Evolutionary conservation across 2,113 vertebrate species (phyloP).

Genomic region (Albula goreensis): DNA sequence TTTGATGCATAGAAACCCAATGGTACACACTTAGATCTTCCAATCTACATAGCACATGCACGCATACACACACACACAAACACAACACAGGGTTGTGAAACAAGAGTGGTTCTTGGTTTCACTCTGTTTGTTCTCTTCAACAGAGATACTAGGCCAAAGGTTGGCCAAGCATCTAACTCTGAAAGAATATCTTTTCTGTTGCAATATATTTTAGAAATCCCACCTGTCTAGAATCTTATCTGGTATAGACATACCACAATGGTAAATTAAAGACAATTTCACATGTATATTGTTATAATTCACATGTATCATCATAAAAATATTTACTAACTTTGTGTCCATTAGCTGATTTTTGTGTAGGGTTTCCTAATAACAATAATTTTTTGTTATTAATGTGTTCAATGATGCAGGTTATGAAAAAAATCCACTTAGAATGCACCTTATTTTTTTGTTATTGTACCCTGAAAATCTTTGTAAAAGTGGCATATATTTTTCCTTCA

Average conservation of each 20-base stretch:
- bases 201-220: neutral
- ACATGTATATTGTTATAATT: too few species aligned
- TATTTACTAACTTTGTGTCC: neutral
- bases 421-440: neutral
- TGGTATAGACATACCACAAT: neutral
- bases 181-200: neutral
- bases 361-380: neutral
- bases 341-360: neutral
- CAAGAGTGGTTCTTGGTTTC: too few species aligned
- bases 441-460: too few species aligned
- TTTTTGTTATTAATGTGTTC: neutral
- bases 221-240: neutral
- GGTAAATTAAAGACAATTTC: too few species aligned
- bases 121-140: neutral
- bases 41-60: neutral
- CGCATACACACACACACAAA: neutral
- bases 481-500: neutral
- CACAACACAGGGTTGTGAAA: neutral
- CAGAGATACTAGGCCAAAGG: neutral
- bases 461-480: too few species aligned
- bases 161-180: too few species aligned
- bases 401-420: neutral
- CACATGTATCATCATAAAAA: neutral
- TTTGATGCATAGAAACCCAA: neutral
- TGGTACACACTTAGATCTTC: neutral